Conservation (phyloP, 2,797 vertebrate species). For the Prunella strophiata region DNA sequence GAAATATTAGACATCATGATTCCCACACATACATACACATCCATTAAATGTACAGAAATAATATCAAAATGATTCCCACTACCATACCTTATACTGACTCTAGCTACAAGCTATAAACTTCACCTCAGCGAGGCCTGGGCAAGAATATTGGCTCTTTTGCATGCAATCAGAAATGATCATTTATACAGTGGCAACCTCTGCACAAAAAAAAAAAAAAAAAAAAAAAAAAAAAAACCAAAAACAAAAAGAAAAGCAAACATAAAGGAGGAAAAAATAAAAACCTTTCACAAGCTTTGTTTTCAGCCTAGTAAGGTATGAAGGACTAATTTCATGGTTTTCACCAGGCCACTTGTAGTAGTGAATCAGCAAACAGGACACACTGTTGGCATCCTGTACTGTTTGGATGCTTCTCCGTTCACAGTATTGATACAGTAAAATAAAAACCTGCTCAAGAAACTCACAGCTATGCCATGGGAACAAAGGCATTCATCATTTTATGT, state of each 20-base stretch:
- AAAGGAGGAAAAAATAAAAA: slow-evolving; percentile 1
- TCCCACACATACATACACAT: slow-evolving; percentile 48
- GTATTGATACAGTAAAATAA: slow-evolving; percentile 67
- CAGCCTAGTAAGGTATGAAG: slow-evolving; percentile 50
- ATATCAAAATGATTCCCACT: slow-evolving; percentile 64
- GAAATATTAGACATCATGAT: background rate
- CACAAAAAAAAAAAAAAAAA: background rate
- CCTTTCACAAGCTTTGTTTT: slow-evolving; percentile 70
- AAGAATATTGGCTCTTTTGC: slow-evolving; percentile 73
- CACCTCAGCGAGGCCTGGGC: slow-evolving; percentile 66
- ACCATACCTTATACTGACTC: slow-evolving; percentile 62
- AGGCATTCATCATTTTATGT: slow-evolving; percentile 9
- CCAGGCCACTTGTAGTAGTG: slow-evolving; percentile 47
- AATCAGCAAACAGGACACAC: slow-evolving; percentile 14
- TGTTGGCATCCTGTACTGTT: background rate
- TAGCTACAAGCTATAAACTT: slow-evolving; percentile 70
- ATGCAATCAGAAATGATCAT: slow-evolving; percentile 66
- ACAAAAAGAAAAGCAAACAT: background rate
- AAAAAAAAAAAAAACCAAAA: background rate
- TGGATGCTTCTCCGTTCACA: slow-evolving; percentile 72
- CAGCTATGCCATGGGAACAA: background rate
- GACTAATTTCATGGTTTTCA: slow-evolving; percentile 39
- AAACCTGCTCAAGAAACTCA: slow-evolving; percentile 43
- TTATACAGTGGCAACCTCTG: slow-evolving; percentile 70
- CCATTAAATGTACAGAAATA: slow-evolving; percentile 52